Base-by-base conservation (phyloP, 2,113 vertebrate species). In the Sceloporus undulatus region DNA sequence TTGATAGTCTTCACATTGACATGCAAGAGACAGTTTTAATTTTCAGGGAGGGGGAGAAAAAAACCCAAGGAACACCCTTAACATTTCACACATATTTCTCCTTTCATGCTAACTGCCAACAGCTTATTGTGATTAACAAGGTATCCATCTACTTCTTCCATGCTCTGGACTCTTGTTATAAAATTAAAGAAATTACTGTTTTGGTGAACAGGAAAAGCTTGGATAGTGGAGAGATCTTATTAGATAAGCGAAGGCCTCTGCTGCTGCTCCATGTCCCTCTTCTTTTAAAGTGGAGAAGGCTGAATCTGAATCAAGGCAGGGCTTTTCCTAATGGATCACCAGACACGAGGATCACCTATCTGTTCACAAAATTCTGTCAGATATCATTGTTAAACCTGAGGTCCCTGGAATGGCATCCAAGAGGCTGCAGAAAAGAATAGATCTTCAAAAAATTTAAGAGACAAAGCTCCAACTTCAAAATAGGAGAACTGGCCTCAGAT, bases 1-100 rank as follows among this genome's bases (percentile, higher is more conserved):
- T 82, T 81, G 85, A 70, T 82, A 86, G 88, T 77, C 27, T 65
- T n/a, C 87, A 88, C 73, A 75, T 27, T 90, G 14, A 73, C 6
- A 79, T 27, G 40, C 87, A 74, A 40, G 34, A 84, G 86, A 79
- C 42, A 89, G 82, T 4, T 90, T 88, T 80, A 68, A 0, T 29
- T 76, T 87, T 56, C 1, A 79, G 27, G 25, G 10, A n/a, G 21
- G 9, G 40, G 38, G 11, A 65, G 21, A 18, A 13, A 1, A 38
- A 54, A 52, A 5, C n/a, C 52, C 42, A 5, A 21, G 6, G n/a
- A 73, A 85, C 40, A 80, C 5, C 6, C 3, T 42, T n/a, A 80
- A 2, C 0, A 11, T 76, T 42, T 21, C 21, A 77, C 21, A 89
- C 2, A 34, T 85, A 89, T 88, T 85, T 71, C 9, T 3, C 40